Evolutionary conservation across 2,797 vertebrate species (phyloP).

Genomic region (Sebastes cheni): DNA sequence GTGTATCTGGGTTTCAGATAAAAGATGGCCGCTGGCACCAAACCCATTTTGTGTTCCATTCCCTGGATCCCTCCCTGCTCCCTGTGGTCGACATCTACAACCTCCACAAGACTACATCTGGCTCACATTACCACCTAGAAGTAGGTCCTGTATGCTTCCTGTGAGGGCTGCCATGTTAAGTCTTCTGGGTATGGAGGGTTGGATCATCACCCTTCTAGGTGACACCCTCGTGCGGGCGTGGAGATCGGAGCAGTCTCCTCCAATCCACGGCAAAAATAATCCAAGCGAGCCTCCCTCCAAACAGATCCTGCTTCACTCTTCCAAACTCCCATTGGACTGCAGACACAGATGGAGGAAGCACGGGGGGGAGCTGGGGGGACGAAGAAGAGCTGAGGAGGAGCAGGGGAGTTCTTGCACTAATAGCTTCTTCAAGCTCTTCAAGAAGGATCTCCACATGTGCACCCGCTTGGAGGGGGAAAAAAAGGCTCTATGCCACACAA

Average conservation of each 20-base stretch:
- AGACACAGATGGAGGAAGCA: constrained; percentile 69
- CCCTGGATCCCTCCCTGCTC: constrained; percentile 90
- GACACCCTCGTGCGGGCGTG: constrained; percentile 39
- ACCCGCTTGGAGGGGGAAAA: constrained; percentile 70
- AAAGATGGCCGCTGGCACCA: constrained; percentile 94
- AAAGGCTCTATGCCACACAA: constrained; percentile 62
- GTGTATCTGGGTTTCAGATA: constrained; percentile 77
- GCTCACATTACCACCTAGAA: constrained; percentile 93
- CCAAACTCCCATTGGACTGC: constrained; percentile 79
- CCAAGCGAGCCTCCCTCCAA: constrained; percentile 49
- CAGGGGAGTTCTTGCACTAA: constrained; percentile 79
- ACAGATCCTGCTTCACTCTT: constrained; percentile 60
- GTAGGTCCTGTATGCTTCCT: constrained; percentile 96
- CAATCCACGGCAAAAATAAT: constrained; percentile 38
- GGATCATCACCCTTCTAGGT: constrained; percentile 43
- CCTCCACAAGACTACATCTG: constrained; percentile 85
- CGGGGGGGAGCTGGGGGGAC: constrained; percentile 46
- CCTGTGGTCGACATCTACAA: constrained; percentile 91
- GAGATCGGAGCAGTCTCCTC: constrained; percentile 50
- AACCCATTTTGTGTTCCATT: constrained; percentile 91
- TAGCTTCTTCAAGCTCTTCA: constrained; percentile 69
- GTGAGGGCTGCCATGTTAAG: constrained; percentile 61
- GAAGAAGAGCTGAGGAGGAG: constrained; percentile 61
- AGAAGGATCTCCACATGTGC: constrained; percentile 61
- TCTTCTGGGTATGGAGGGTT: constrained; percentile 30